Evolutionary conservation across 2,888 invertebrate genomes (phyloP).

Genomic region (Ommatoiulus sabulosus): DNA sequence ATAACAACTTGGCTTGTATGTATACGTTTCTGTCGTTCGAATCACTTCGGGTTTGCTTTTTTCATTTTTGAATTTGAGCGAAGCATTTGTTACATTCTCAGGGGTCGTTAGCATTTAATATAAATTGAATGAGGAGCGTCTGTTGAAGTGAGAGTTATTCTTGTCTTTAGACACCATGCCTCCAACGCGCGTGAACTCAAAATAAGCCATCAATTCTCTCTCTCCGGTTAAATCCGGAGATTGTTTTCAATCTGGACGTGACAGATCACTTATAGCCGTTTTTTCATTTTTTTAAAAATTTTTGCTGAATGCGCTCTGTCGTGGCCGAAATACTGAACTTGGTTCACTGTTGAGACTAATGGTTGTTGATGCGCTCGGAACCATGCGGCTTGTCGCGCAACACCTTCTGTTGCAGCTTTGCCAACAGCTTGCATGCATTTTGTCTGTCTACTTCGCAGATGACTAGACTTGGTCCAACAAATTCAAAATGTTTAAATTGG

Average conservation of each 20-base stretch:
- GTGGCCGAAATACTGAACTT: background rate
- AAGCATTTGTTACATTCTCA: constrained; percentile 5
- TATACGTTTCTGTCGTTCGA: background rate
- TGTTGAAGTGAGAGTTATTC: constrained; percentile 24
- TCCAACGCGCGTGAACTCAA: background rate
- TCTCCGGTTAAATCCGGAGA: background rate
- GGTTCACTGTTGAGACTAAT: background rate
- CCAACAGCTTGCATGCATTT: background rate
- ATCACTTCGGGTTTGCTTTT: background rate
- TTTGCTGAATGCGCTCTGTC: background rate
- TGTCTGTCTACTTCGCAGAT: background rate
- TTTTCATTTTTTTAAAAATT: background rate
- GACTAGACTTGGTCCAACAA: background rate
- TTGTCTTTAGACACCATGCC: background rate
- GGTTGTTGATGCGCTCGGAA: background rate
- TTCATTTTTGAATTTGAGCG: background rate
- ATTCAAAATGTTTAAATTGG: background rate
- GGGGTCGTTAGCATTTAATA: constrained; percentile 32
- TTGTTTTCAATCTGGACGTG: constrained; percentile 43
- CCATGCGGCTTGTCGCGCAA: background rate
- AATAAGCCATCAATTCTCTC: constrained; percentile 14
- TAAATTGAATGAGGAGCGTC: background rate
- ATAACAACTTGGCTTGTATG: background rate
- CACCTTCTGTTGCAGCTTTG: background rate
- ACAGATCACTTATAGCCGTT: background rate